Evolutionary conservation across 2,113 vertebrate species (phyloP).

Genomic region (Hippolais icterina): DNA sequence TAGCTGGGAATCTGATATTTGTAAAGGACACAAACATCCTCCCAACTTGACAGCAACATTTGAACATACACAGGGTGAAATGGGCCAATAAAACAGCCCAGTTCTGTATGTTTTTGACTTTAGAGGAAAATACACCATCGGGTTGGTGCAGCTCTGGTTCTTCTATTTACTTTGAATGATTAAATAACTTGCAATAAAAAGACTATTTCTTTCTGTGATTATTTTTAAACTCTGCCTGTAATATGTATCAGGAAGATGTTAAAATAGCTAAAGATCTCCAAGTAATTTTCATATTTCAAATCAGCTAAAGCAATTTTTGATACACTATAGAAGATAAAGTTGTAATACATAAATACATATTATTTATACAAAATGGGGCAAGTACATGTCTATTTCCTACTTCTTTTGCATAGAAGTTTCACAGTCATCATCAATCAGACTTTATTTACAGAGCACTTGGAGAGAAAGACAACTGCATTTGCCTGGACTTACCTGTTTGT

Average conservation of each 20-base stretch:
- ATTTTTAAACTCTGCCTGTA: background rate
- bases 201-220: background rate
- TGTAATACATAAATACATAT: background rate
- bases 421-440: background rate
- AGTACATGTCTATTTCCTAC: background rate
- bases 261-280: background rate
- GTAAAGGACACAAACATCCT: background rate
- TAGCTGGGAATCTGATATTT: background rate
- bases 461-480: background rate
- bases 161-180: background rate
- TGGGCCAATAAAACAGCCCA: background rate
- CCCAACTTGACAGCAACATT: background rate
- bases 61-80: background rate
- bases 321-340: background rate
- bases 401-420: background rate
- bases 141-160: background rate
- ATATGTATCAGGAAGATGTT: background rate
- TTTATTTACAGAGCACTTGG: background rate
- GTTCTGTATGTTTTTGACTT: background rate
- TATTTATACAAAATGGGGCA: background rate
- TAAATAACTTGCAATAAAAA: background rate
- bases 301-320: background rate
- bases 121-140: background rate
- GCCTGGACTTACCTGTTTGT: background rate
- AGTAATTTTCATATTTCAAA: background rate